Conservation (phyloP, 2,888 invertebrate species). For the Vannuccia rotundouncinata region DNA sequence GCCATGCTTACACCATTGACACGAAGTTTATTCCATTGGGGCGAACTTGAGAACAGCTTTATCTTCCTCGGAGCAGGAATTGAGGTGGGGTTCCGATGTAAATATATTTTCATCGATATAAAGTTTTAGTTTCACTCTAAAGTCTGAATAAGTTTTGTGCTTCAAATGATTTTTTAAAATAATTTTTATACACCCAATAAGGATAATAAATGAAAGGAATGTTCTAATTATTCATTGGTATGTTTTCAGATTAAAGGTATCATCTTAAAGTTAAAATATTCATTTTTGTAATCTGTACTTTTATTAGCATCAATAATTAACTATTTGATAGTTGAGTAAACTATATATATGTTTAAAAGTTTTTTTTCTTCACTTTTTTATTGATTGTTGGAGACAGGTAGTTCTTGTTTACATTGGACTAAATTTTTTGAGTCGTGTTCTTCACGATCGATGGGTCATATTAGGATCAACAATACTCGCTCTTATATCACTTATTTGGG, state of each 20-base stretch:
- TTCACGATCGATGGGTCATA: not conserved
- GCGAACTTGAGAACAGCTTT: constrained; percentile 56
- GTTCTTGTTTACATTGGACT: not conserved
- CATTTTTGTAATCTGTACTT: too few relatives aligned
- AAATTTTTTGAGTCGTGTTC: not conserved
- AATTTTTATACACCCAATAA: too few relatives aligned
- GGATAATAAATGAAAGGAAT: too few relatives aligned
- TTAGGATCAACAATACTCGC: not conserved
- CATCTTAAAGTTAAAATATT: too few relatives aligned
- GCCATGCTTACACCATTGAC: constrained; percentile 56
- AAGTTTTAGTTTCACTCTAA: too few relatives aligned
- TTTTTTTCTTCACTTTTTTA: not conserved
- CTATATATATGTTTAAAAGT: not conserved
- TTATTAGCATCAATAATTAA: too few relatives aligned
- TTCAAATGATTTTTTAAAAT: too few relatives aligned
- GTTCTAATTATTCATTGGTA: too few relatives aligned
- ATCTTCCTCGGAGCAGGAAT: constrained; percentile 56
- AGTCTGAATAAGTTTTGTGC: too few relatives aligned
- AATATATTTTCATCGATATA: too few relatives aligned
- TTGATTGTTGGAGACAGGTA: not conserved
- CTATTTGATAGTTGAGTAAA: too few relatives aligned
- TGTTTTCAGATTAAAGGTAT: not conserved
- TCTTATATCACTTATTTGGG: not conserved
- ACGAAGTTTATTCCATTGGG: constrained; percentile 51
- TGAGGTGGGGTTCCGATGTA: too few relatives aligned